A percentile compares a stretch with the other conserved stretches of the same genome.
Evolutionary conservation across 2,888 invertebrate genomes (phyloP).

Genomic region (Amphimallon solstitiale): DNA sequence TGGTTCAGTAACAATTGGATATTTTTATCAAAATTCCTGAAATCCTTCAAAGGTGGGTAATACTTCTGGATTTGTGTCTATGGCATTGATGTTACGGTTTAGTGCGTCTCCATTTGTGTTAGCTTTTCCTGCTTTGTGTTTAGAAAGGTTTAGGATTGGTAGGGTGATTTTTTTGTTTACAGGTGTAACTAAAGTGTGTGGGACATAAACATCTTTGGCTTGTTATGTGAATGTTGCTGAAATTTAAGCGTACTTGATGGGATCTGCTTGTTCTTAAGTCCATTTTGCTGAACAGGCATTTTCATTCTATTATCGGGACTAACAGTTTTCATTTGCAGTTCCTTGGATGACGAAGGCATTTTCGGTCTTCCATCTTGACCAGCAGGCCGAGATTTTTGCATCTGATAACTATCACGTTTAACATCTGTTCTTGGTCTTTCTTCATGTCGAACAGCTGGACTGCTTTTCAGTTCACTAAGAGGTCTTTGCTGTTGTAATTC

Average conservation of each 20-base stretch:
- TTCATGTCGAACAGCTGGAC: background rate
- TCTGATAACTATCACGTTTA: constrained; percentile 3
- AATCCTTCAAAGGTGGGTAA: too few species aligned
- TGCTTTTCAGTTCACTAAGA: background rate
- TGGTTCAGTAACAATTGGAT: too few species aligned
- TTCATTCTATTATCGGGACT: constrained; percentile 9
- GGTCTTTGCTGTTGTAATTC: background rate
- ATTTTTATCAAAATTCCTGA: too few species aligned
- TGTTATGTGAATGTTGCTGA: constrained; percentile 54
- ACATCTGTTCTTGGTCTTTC: constrained; percentile 16
- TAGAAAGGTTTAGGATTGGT: too few species aligned
- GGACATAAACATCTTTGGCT: too few species aligned
- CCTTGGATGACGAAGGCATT: background rate
- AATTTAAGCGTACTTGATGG: constrained; percentile 42
- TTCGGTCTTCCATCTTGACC: background rate
- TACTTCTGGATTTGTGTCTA: too few species aligned
- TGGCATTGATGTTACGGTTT: too few species aligned
- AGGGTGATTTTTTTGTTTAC: too few species aligned
- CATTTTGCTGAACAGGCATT: background rate
- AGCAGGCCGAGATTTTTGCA: background rate
- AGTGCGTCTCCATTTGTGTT: too few species aligned
- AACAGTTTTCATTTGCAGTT: constrained; percentile 10
- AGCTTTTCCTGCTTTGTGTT: too few species aligned
- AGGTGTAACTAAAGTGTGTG: too few species aligned
- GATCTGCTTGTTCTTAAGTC: constrained; percentile 12